Base-by-base conservation (phyloP, 2,113 vertebrate genomes). In the Laticauda colubrina region DNA sequence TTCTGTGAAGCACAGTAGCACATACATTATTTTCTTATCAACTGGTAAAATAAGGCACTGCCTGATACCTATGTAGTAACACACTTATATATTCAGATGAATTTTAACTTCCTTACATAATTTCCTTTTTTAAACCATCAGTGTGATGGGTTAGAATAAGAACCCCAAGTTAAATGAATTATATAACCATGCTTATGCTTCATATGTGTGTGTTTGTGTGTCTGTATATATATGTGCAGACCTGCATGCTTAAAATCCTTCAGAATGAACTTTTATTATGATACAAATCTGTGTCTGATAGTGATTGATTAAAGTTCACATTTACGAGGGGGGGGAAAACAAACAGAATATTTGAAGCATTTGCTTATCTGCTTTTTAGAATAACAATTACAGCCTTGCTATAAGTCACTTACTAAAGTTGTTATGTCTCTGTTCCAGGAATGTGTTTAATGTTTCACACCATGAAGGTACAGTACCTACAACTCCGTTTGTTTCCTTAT, bases 241-340 rank as follows among this genome's bases (percentile, higher is more conserved):
- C 10, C 24, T 64, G 26, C 26, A 64, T 29, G 26, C 26, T 64
- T 64, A 61, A 61, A 7, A 64, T 29, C 26, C 1, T 64, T 64
- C 9, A 29, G 10, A 29, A 29, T 64, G 3, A 64, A 64, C 9
- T 64, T 61, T 69, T 69, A 69, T 69, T 69, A 69, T 34, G 34
- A 12, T 69, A 69, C 64, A 69, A 69, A 69, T 69, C 64, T 69
- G 64, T 69, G 9, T 64, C 64, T 69, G 64, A 5, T 69, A 69
- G 64, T 69, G 64, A n/a, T 29, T 69, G 29, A 69, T 69, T 64
- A 69, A n/a, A 69, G 29, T n/a, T 69, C 29, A 69, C 26, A 69
- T n/a, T 69, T 69, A 45, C 45, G 45, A 5, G 45, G 4, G 2
- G 2, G 64, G 0, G 1, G 1, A 1, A 2, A 15, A 3, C 23